Conservation (phyloP, 2,113 vertebrate species). For the Salvelinus namaycush region DNA sequence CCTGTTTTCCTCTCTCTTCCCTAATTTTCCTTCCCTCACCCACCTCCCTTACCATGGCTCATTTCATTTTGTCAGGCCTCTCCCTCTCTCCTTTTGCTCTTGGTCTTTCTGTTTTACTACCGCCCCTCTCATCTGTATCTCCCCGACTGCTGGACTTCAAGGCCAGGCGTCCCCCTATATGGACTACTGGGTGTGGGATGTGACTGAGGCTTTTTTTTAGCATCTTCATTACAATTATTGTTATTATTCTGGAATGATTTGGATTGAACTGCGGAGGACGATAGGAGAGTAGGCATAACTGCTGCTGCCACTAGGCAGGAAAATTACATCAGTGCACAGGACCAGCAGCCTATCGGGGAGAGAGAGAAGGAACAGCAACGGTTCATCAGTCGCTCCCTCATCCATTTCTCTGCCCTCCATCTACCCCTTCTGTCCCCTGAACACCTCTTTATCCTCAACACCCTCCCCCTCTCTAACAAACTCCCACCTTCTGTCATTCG, state of each 20-base stretch:
- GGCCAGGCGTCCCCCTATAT: slow-evolving; percentile 49
- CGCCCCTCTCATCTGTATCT: slow-evolving; percentile 29
- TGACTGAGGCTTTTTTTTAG: slow-evolving; percentile 35
- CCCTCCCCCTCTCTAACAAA: slow-evolving; percentile 55
- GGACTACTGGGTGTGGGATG: slow-evolving; percentile 66
- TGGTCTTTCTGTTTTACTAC: slow-evolving; percentile 4
- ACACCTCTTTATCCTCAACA: slow-evolving; percentile 51
- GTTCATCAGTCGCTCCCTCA: slow-evolving; percentile 37
- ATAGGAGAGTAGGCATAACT: slow-evolving; percentile 38
- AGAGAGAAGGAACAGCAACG: slow-evolving; percentile 4
- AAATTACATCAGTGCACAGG: slow-evolving; percentile 29
- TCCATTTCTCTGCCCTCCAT: slow-evolving; percentile 14
- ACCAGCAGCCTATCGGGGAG: slow-evolving; percentile 37
- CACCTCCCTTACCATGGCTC: slow-evolving; percentile 22
- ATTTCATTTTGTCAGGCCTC: slow-evolving; percentile 43
- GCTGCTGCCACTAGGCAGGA: slow-evolving; percentile 32
- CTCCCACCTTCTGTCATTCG: slow-evolving; percentile 14
- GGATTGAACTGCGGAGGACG: slow-evolving; percentile 21
- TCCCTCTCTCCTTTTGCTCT: slow-evolving; percentile 28
- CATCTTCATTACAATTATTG: slow-evolving; percentile 36
- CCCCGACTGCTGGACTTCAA: slow-evolving; percentile 52
- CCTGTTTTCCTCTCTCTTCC: slow-evolving; percentile 7
- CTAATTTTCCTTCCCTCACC: slow-evolving; percentile 8
- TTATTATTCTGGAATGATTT: slow-evolving; percentile 37
- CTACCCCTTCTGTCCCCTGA: slow-evolving; percentile 34